Evolutionary conservation across 2,797 vertebrate species (phyloP), one percentile per base, ranked within the genome.

Genomic region (Takifugu rubripes): DNA sequence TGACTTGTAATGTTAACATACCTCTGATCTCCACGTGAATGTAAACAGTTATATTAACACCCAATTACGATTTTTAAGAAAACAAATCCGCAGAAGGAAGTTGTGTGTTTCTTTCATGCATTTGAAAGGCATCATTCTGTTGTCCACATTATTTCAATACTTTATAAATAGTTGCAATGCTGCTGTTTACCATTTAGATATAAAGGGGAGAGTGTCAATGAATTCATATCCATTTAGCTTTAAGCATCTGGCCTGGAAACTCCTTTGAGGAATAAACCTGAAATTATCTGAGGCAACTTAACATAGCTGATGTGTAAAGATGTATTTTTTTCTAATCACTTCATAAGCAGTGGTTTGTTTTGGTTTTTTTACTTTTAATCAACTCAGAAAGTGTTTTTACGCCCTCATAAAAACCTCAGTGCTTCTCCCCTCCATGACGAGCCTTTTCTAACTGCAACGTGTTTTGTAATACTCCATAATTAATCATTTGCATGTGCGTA

Each of bases 401-500:
- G 21, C 21, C 21, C 21, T 21, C 21, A 21, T 21, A 12, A 40
- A 12, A 63, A 53, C 61, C 61, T 64, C 10, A 17, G 16, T 1
- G 21, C 15, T 42, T 59, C 8, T 55, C 54, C 56, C 36, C 36
- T 5, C 6, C 24, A 27, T 42, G 59, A 64, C 59, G 29, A 40
- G 44, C 24, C 21, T 60, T 25, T 51, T 3, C 36, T 68, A 55
- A 66, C 58, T 56, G 36, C 46, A 50, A 52, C 29, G 27, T 45
- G 66, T 69, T 56, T 36, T 58, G 57, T 26, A 55, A 61, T 59
- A 56, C 62, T 61, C 54, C 64, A 45, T 74, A 61, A 72, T 73
- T 59, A 74, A 26, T 53, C n/a, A 84, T 78, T 69, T 79, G 70
- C 74, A 78, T 74, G 67, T 78, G 59, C 43, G 58, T 53, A 63